These are phyloP conservation scores for Astropecten irregularis DNA, from an alignment of 53 echinoderm and acorn worm species.

Conservation along the genomic window DNA sequence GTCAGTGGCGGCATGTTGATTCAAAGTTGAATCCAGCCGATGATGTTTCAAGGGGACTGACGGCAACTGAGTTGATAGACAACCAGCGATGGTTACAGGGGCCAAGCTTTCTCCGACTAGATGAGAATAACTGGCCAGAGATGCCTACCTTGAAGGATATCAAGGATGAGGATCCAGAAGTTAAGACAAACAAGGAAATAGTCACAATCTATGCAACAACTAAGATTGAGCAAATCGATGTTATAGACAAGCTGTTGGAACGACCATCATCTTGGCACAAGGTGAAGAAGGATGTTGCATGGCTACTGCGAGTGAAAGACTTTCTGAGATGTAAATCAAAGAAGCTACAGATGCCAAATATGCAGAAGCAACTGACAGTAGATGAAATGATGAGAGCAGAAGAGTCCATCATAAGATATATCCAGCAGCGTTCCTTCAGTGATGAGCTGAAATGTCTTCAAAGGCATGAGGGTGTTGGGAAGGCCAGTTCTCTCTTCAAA, in stretches of 20 bases:
- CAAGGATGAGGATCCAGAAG: conserved; percentile 30
- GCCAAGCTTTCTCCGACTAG: conserved; percentile 56
- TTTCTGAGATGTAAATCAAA: neutral
- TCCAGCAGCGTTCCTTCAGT: conserved; percentile 15
- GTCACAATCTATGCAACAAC: conserved; percentile 2
- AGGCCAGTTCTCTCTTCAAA: conserved; percentile 14
- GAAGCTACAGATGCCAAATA: neutral
- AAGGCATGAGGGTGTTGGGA: neutral
- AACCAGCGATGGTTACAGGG: conserved; percentile 62
- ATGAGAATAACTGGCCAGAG: conserved; percentile 23
- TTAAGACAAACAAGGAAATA: neutral
- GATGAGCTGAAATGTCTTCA: neutral
- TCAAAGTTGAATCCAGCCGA: conserved; percentile 71
- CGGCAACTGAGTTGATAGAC: conserved; percentile 50
- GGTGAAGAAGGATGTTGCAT: conserved; percentile 32
- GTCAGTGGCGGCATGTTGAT: conserved; percentile 49
- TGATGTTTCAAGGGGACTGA: conserved; percentile 72
- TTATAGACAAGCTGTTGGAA: conserved; percentile 23
- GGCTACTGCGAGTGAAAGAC: conserved; percentile 15
- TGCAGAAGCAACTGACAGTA: conserved; percentile 28
- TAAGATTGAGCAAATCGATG: neutral
- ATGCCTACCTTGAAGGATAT: neutral
- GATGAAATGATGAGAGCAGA: conserved; percentile 29
- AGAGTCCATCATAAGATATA: conserved; percentile 24
- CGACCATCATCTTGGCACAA: conserved; percentile 32